Evolutionary conservation across 1,140 invertebrate species (phyloP).

Genomic region (Trichomalopsis sarcophagae): DNA sequence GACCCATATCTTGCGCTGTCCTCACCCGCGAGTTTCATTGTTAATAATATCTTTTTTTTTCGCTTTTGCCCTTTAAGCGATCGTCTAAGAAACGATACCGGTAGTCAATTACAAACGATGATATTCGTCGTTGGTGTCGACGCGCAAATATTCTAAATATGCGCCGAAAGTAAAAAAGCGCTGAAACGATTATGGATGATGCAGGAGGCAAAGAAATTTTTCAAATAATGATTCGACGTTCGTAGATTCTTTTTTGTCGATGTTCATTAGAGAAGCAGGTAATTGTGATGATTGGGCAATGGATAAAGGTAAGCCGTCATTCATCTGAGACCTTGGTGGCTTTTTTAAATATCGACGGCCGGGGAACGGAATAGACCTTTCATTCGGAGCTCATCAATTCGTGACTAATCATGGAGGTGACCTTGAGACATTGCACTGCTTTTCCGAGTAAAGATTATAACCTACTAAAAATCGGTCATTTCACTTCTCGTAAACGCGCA

Average conservation of each 20-base stretch:
- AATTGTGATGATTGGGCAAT: neutral
- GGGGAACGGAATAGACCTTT: constrained; percentile 18
- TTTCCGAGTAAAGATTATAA: neutral
- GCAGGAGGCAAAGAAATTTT: neutral
- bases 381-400: constrained; percentile 30
- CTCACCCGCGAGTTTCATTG: neutral
- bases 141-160: too few species aligned
- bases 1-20: constrained; percentile 3
- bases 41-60: neutral
- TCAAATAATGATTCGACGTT: neutral
- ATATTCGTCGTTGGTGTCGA: neutral
- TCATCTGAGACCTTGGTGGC: constrained; percentile 16
- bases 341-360: neutral
- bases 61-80: neutral
- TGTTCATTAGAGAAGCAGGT: neutral
- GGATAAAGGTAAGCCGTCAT: neutral
- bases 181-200: neutral
- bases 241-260: neutral
- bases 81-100: too few species aligned
- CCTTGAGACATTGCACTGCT: constrained; percentile 8
- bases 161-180: neutral
- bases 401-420: neutral
- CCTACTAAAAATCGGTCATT: neutral
- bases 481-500: neutral
- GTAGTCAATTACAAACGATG: too few species aligned